phyloP scores from a whole-genome alignment of 2,113 vertebrate genomes.

The Morphnarchus princeps region DNA sequence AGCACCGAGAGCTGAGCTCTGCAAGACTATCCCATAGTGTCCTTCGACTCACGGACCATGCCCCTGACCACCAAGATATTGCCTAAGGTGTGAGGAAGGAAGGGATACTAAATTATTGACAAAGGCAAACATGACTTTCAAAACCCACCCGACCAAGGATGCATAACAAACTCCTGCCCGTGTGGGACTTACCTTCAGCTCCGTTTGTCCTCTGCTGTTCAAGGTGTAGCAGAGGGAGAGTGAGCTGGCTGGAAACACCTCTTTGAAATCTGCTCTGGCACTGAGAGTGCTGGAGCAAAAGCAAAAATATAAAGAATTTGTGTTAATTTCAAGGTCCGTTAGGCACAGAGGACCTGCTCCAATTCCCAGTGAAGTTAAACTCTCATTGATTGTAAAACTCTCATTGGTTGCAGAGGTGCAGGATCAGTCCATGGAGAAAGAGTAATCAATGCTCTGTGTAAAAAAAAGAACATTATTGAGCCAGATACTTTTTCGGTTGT shows the following conservation, averaged over 20 bases:
- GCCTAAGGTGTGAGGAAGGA: neutral
- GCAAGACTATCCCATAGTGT: neutral
- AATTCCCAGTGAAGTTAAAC: neutral
- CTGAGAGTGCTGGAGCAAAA: neutral
- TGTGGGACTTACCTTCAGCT: neutral
- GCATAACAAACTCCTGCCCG: neutral
- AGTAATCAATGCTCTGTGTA: neutral
- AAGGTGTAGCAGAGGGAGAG: neutral
- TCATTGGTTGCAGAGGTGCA: neutral
- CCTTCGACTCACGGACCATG: neutral
- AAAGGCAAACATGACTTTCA: neutral
- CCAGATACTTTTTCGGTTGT: neutral
- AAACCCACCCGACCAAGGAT: neutral
- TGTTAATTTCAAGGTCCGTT: constrained; percentile 53
- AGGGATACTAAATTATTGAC: neutral
- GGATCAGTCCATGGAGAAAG: neutral
- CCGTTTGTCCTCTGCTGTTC: neutral
- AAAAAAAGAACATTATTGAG: neutral
- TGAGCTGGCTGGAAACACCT: neutral
- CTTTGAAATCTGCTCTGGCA: neutral
- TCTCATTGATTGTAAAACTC: neutral
- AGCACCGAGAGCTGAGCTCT: neutral
- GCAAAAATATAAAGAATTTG: constrained; percentile 20
- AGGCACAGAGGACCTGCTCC: neutral
- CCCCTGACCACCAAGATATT: neutral